Percentiles rank a stretch among this genome's conserved stretches.
Conservation (phyloP, 30 jellyfish, hydroid and myxozoan genomes). For the Sanderia malayensis region DNA sequence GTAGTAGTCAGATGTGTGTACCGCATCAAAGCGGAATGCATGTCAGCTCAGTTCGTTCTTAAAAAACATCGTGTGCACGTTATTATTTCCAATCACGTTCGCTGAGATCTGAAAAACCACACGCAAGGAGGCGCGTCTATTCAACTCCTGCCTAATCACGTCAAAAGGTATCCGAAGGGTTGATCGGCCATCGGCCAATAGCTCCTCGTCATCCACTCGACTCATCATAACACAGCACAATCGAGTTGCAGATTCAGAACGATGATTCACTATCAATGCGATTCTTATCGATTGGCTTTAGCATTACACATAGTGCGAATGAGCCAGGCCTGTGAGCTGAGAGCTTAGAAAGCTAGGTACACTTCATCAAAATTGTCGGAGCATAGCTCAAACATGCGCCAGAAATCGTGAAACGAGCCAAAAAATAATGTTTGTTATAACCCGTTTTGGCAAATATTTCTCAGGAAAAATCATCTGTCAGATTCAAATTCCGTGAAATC, state of each 20-base stretch:
- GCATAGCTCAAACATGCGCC: no score
- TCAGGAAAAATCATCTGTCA: no score
- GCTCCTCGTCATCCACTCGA: no score
- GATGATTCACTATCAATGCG: no score
- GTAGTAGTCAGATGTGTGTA: slow-evolving; percentile 31
- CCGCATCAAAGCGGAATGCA: slow-evolving; percentile 61
- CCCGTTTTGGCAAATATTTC: no score
- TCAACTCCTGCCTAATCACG: slow-evolving; percentile 35
- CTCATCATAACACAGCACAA: no score
- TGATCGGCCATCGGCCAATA: no score
- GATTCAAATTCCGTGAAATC: no score
- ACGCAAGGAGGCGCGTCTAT: slow-evolving; percentile 40
- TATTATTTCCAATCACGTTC: slow-evolving; percentile 49
- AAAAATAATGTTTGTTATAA: no score
- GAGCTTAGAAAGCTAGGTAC: neutral
- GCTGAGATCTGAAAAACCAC: slow-evolving; percentile 77
- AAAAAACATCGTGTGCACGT: slow-evolving; percentile 32
- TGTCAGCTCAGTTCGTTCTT: slow-evolving; percentile 37
- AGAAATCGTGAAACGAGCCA: no score
- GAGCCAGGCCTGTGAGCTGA: neutral
- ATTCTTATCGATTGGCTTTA: neutral
- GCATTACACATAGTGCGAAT: no score
- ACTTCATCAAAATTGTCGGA: neutral
- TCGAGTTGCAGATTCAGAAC: no score
- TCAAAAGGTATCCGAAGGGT: slow-evolving; percentile 37